These are phyloP conservation scores for Oscheius onirici DNA, from an alignment of 2,888 invertebrate genomes.

Conservation along the genomic window DNA sequence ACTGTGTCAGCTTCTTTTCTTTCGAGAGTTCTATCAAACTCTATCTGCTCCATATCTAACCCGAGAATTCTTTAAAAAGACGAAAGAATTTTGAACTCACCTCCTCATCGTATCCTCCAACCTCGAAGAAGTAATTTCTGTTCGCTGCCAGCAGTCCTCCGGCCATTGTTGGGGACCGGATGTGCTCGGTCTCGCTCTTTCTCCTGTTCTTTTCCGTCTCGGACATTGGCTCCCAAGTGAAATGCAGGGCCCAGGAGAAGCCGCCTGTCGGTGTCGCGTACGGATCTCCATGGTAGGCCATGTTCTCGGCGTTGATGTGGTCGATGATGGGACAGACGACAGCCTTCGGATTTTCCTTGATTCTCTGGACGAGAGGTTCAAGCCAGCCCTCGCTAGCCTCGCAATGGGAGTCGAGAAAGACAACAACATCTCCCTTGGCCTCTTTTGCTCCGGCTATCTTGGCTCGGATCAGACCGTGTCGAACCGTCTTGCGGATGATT, in stretches of 20 bases:
- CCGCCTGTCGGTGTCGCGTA: conserved; percentile 48
- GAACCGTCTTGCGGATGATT: conserved; percentile 81
- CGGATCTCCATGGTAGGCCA: conserved; percentile 77
- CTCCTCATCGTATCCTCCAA: conserved; percentile 77
- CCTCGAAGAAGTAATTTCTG: conserved; percentile 90
- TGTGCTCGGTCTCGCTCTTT: conserved; percentile 45
- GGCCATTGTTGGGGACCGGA: conserved; percentile 90
- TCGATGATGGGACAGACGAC: conserved; percentile 94
- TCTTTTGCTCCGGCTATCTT: conserved; percentile 79
- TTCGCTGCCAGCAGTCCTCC: conserved; percentile 95
- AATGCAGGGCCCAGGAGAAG: conserved; percentile 75
- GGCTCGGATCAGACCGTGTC: conserved; percentile 85
- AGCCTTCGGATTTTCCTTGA: conserved; percentile 82
- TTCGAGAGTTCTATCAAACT: too few relatives aligned
- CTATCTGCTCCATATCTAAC: too few relatives aligned
- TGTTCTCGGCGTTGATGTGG: conserved; percentile 84
- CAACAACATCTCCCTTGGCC: conserved; percentile 82
- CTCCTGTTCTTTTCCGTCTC: conserved; percentile 77
- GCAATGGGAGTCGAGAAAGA: conserved; percentile 92
- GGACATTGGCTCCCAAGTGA: conserved; percentile 79
- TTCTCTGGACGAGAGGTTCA: conserved; percentile 86
- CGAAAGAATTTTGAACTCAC: conserved; percentile 73
- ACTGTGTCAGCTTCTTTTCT: too few relatives aligned
- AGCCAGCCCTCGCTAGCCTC: conserved; percentile 85
- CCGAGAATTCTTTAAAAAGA: too few relatives aligned